Conservation (phyloP, 2,113 vertebrate genomes). For the Synchiropus splendidus region DNA sequence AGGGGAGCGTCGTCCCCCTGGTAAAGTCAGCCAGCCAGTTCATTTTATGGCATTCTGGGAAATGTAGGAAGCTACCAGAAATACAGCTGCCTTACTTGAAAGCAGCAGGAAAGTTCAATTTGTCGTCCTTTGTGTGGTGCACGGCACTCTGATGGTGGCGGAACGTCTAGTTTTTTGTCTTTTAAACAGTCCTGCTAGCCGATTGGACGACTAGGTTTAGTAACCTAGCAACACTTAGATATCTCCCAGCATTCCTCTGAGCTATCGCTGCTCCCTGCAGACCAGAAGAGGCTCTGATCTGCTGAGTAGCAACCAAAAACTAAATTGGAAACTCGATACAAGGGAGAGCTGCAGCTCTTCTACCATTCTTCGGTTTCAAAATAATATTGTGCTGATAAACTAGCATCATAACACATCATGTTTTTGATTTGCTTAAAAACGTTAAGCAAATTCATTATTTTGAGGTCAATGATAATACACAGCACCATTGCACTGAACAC, state of each 20-base stretch:
- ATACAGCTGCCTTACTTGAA: too few species aligned
- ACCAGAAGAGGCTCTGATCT: background rate
- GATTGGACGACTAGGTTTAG: slow-evolving; percentile 25
- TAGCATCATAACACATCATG: too few species aligned
- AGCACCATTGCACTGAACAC: too few species aligned
- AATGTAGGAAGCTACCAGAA: slow-evolving; percentile 1
- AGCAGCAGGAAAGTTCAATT: too few species aligned
- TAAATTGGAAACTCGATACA: too few species aligned
- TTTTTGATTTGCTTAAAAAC: too few species aligned
- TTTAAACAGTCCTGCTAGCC: slow-evolving; percentile 23
- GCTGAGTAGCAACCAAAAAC: background rate
- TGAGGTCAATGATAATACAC: too few species aligned
- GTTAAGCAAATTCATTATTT: too few species aligned
- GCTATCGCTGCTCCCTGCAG: slow-evolving; percentile 8
- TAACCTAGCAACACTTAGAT: slow-evolving; percentile 45
- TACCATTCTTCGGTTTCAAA: too few species aligned
- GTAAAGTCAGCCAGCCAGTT: background rate
- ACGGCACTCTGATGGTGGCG: slow-evolving; percentile 9
- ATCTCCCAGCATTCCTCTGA: slow-evolving; percentile 31
- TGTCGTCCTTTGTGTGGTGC: too few species aligned
- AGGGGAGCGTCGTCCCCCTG: background rate
- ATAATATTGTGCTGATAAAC: too few species aligned
- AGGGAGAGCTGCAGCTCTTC: too few species aligned
- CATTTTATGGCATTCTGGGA: slow-evolving; percentile 6
- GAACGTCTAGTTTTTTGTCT: slow-evolving; percentile 27